Conservation (phyloP, 2,113 vertebrate species). For the Gopherus evgoodei region DNA sequence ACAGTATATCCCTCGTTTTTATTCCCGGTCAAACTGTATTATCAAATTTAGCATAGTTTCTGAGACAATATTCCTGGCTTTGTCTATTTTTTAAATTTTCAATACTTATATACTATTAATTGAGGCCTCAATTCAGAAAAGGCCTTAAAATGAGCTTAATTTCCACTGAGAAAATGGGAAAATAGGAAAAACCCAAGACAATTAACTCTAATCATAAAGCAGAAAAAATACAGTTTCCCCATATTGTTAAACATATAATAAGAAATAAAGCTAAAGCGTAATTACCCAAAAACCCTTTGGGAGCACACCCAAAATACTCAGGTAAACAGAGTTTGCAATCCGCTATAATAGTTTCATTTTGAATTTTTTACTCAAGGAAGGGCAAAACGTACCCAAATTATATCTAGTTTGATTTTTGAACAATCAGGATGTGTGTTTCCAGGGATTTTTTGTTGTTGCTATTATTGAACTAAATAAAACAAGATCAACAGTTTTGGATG, state of each 20-base stretch:
- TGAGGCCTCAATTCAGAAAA: not conserved
- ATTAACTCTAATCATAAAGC: not conserved
- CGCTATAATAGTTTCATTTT: not conserved
- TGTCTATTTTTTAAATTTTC: not conserved
- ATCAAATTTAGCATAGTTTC: not conserved
- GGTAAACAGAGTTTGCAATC: not conserved
- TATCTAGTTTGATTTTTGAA: not conserved
- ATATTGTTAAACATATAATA: not conserved
- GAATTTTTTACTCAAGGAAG: not conserved
- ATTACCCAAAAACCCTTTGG: not conserved
- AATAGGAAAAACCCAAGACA: not conserved
- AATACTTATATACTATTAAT: not conserved
- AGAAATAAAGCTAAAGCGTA: not conserved
- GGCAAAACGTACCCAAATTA: not conserved
- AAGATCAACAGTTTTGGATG: not conserved
- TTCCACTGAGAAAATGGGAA: not conserved
- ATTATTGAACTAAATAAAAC: no score
- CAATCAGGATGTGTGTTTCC: not conserved
- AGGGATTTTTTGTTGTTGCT: not conserved
- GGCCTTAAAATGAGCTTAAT: not conserved
- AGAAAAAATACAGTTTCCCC: not conserved
- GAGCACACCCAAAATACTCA: not conserved
- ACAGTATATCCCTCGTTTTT: not conserved
- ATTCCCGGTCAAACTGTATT: not conserved
- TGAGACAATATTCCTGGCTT: not conserved